Evolutionary conservation across 1,140 invertebrate genomes (phyloP), one percentile per base, ranked within the genome.

Genomic region (Arctopsyche grandis): DNA sequence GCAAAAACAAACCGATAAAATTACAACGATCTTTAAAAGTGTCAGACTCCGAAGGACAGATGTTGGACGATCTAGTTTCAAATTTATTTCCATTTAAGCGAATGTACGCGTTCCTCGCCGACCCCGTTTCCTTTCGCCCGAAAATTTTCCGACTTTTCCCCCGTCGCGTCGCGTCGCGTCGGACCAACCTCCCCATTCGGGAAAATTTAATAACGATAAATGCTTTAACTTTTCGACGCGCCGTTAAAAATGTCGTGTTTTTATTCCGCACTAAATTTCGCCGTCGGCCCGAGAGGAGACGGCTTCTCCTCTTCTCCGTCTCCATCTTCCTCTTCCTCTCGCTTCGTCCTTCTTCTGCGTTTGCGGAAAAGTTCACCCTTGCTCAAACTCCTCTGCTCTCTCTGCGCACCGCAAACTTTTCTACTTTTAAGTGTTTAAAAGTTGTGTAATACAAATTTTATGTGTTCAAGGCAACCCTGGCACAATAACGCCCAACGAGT

Each of bases 221-320:
- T 82, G 81, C 74, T 70, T 82, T 78, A 82, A 82, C 78, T 82
- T 82, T 78, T 82, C 81, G 78, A 82, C 78, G 78, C 81, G 78
- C 81, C 78, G 81, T 82, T 82, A 82, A 80, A 82, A 82, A 79
- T 81, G 81, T 82, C 81, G 78, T 82, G 81, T 82, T 82, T 80
- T 82, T 82, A 80, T 82, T 82, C 73, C 75, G 70, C 69, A 82
- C 81, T 78, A 79, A 82, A 82, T 82, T 82, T 80, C 60, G 52
- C 56, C 43, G 38, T 60, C 43, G 38, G 26, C 24, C 26, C 60
- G n/a, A 21, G 60, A 66, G 60, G 16, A 21, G 58, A 22, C 3
- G 58, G 58, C 9, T 16, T 9, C 58, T 60, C 58, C 58, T 60
- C 4, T 9, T 14, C 16, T 7, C 5, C 58, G 29, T 44, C 69